Base-by-base conservation (phyloP, 1,140 invertebrate genomes). In the Drosophila paulistorum region DNA sequence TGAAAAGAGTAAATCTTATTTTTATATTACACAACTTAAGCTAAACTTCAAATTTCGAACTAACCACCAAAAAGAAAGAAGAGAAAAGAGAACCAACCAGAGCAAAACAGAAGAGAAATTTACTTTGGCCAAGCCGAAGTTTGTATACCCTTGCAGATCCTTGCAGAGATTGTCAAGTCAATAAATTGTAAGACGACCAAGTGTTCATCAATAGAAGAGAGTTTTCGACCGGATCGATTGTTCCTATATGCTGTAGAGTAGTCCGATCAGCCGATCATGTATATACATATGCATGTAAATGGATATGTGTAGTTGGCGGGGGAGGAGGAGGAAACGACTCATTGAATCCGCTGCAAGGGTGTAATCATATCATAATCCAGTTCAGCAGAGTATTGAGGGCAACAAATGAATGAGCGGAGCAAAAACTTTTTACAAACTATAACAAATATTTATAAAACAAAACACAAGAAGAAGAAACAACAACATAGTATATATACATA, bases 361-460 rank as follows among this genome's bases (percentile, higher is more conserved):
- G 23, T 17, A 64, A 64, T 14, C 14, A 30, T 14, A 51, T 7
- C 7, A 13, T 39, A 14, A 65, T 58, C 37, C 20, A 57, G 23
- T 57, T 3, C 11, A 39, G 77, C 76, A 39, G 37, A 39, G 9
- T 3, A 55, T 20, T 30, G 3, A 30, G 59, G 62, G 26, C 35
- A 41, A 37, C 30, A 42, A 33, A 68, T 42, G 57, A 69, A 39
- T 42, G 57, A 69, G 13, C 0, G 58, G 62, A 23, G 17, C 17
- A 81, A 73, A 77, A 78, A 30, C 30, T 70, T 71, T 78, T 71
- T 71, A 78, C 71, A 75, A 60, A 69, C 78, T 61, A 74, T 70
- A 66, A 72, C 35, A 77, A 74, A 85, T 69, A 79, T 79, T 83
- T 73, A 81, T 69, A 74, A 66, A 81, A 66, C 55, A 69, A 81